Evolutionary conservation across 1,140 invertebrate genomes (phyloP).

Genomic region (Caenorhabditis elegans): DNA sequence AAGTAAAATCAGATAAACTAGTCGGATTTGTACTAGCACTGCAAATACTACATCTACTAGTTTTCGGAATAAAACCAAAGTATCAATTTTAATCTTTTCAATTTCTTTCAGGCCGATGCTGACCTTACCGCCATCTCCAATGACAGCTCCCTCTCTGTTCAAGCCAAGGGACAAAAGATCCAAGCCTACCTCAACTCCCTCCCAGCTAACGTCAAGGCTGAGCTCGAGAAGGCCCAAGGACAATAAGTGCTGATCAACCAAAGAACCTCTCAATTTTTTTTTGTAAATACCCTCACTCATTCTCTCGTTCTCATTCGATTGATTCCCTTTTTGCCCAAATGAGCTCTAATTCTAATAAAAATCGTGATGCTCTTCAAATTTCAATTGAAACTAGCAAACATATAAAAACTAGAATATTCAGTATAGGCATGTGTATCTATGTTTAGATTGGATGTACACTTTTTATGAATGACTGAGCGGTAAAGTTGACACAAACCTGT

Average conservation of each 20-base stretch:
- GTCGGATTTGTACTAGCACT: background rate
- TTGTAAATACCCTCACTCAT: conserved; percentile 15
- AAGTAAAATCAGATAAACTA: background rate
- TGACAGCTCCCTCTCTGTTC: conserved; percentile 52
- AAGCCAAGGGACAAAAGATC: conserved; percentile 56
- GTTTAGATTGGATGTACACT: background rate
- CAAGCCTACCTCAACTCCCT: conserved; percentile 52
- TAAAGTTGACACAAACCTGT: conserved; percentile 16
- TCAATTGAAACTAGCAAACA: background rate
- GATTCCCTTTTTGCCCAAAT: background rate
- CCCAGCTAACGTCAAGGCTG: conserved; percentile 49
- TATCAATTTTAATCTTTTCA: background rate
- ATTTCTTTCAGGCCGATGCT: conserved; percentile 40
- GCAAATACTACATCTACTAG: no score
- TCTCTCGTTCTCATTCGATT: conserved; percentile 17
- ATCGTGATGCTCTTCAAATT: conserved; percentile 7
- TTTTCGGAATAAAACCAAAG: no score
- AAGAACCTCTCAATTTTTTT: background rate
- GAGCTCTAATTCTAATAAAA: conserved; percentile 28
- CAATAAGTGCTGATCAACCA: background rate
- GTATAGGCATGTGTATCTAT: background rate
- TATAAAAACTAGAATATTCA: background rate
- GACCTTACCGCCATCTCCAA: conserved; percentile 55
- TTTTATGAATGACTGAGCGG: background rate
- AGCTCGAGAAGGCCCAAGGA: conserved; percentile 55